A percentile compares a stretch with the other conserved stretches of the same genome.
These are phyloP conservation scores for Caenorhabditis becei DNA, from an alignment of 2,888 invertebrate genomes.

Conservation along the genomic window DNA sequence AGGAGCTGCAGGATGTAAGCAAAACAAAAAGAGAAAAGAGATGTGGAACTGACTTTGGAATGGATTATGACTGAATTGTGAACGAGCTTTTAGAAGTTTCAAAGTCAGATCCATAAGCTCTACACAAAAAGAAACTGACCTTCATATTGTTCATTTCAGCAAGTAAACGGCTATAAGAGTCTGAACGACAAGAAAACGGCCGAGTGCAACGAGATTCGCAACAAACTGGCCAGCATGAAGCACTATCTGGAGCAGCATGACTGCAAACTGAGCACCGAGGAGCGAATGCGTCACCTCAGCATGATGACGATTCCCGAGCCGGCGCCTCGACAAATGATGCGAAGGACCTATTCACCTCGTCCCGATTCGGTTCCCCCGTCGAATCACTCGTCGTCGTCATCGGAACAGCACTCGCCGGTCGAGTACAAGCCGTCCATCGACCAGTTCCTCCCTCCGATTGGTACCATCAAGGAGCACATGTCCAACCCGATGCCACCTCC, in stretches of 20 bases:
- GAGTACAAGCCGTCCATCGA: slow-evolving; percentile 61
- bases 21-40: not conserved
- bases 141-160: slow-evolving; percentile 44
- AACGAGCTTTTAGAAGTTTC: no score
- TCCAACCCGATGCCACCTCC: slow-evolving; percentile 46
- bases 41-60: no score
- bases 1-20: slow-evolving; percentile 88
- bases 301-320: slow-evolving; percentile 34
- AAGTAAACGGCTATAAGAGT: slow-evolving; percentile 62
- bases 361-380: slow-evolving; percentile 41
- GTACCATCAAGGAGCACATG: slow-evolving; percentile 24
- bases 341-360: slow-evolving; percentile 43
- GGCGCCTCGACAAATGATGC: not conserved
- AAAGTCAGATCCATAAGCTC: no score
- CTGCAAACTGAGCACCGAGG: slow-evolving; percentile 61
- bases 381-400: slow-evolving; percentile 45
- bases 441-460: slow-evolving; percentile 46
- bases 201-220: slow-evolving; percentile 52
- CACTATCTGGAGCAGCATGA: slow-evolving; percentile 57
- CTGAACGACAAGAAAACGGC: slow-evolving; percentile 59
- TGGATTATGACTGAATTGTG: no score
- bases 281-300: slow-evolving; percentile 33
- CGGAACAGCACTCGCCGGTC: slow-evolving; percentile 52
- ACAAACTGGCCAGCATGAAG: slow-evolving; percentile 43
- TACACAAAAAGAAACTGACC: not conserved